Percentiles rank a stretch among this genome's conserved stretches.
phyloP scores from a whole-genome alignment of 2,888 invertebrate species.

The Gymnosoma rotundatum region DNA sequence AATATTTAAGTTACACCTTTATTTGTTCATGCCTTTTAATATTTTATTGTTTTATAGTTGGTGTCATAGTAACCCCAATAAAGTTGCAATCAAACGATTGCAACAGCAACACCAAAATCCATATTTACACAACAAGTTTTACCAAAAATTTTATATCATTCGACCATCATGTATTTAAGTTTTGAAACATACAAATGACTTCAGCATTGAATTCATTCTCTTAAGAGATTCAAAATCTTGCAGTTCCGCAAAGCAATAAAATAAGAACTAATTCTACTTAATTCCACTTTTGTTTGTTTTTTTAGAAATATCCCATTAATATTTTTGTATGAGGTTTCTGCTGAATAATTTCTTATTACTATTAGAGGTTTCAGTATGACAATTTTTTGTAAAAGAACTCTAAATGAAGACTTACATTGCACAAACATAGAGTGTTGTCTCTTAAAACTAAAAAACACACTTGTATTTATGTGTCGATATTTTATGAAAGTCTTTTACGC shows the following conservation, averaged over 20 bases:
- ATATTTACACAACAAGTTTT: slow-evolving; percentile 56
- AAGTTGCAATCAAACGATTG: slow-evolving; percentile 31
- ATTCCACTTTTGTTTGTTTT: neutral
- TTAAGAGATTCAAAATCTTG: neutral
- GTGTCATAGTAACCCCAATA: slow-evolving; percentile 66
- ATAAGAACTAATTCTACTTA: neutral
- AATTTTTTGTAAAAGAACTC: neutral
- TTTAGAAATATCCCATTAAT: neutral
- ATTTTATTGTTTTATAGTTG: slow-evolving; percentile 56
- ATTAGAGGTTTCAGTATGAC: neutral
- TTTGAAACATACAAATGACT: slow-evolving; percentile 63
- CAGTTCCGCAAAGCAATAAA: neutral
- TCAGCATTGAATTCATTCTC: slow-evolving; percentile 57
- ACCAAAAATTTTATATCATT: slow-evolving; percentile 47
- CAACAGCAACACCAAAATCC: slow-evolving; percentile 8
- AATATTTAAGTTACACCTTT: slow-evolving; percentile 71
- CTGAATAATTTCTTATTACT: slow-evolving; percentile 27
- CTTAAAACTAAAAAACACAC: slow-evolving; percentile 76
- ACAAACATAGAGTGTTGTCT: slow-evolving; percentile 72
- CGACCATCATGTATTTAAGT: slow-evolving; percentile 55
- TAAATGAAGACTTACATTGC: slow-evolving; percentile 38
- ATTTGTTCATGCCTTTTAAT: slow-evolving; percentile 68
- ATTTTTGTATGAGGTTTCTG: neutral
- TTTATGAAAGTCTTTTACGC: slow-evolving; percentile 69
- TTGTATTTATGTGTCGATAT: slow-evolving; percentile 74